Conservation (phyloP, 2,113 vertebrate species). For the Nannobrachium achirus region DNA sequence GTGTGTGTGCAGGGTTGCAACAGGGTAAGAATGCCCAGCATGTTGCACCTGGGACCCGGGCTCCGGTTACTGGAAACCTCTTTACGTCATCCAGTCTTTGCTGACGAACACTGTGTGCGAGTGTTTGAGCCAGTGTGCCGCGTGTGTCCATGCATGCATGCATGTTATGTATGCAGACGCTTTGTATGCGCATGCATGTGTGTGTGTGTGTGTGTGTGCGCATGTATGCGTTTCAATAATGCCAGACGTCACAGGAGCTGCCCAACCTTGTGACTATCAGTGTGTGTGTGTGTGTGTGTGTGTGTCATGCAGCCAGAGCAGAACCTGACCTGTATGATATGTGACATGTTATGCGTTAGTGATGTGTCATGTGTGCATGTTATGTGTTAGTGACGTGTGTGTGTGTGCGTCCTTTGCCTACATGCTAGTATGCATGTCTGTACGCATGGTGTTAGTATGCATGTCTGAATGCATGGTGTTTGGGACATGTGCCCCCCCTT, state of each 20-base stretch:
- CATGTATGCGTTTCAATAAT: slow-evolving; percentile 16
- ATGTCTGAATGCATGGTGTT: background rate
- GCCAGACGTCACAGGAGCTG: slow-evolving; percentile 29
- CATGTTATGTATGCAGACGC: background rate
- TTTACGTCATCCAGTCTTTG: slow-evolving; percentile 51
- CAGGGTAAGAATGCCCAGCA: slow-evolving; percentile 47
- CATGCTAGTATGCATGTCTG: background rate
- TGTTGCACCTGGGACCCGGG: slow-evolving; percentile 54
- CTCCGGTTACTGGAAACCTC: slow-evolving; percentile 61
- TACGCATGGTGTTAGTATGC: background rate
- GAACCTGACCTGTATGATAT: background rate
- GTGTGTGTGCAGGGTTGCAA: slow-evolving; percentile 46
- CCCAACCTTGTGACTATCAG: slow-evolving; percentile 23
- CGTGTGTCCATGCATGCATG: too few species aligned
- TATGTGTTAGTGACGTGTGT: slow-evolving; percentile 1
- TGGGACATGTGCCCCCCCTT: slow-evolving; percentile 7
- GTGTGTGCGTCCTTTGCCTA: background rate
- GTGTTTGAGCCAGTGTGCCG: background rate
- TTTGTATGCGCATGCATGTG: background rate
- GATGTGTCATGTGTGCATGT: background rate
- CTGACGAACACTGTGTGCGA: slow-evolving; percentile 29
- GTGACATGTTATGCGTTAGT: too few species aligned
- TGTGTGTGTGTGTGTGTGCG: background rate
- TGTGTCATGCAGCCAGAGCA: background rate
- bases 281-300: background rate